Base-by-base conservation (phyloP, 2,797 vertebrate species). In the Eulemur coronatus region DNA sequence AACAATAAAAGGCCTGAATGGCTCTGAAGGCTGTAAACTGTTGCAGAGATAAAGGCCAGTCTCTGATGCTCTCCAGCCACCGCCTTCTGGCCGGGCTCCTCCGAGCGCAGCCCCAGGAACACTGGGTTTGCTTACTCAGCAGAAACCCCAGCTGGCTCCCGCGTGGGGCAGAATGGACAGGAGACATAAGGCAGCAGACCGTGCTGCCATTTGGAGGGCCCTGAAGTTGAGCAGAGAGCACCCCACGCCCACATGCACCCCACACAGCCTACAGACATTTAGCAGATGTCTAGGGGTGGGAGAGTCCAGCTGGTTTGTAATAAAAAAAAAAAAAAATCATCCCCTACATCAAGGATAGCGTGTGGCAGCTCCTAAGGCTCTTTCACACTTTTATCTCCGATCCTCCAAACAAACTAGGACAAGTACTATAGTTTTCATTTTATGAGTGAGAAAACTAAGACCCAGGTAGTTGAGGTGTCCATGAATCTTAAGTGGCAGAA, bases 1-100 rank as follows among this genome's bases (percentile, higher is more conserved):
- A 89, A 89, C 84, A 81, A 79, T 80, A 46, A 92, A 52, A 89
- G 26, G 80, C 80, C 89, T 33, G 55, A 50, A 13, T 4, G 35
- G 28, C 57, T 38, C 30, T 43, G 43, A 70, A 90, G 48, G 24
- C 84, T 85, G 3, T 38, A 26, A 89, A 70, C 61, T 72, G 57
- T 70, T 12, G 6, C 41, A 48, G 52, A 96, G 84, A 89, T 70
- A 80, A 85, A 92, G 50, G 70, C 30, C 13, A 24, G 55, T 61
- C 79, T 84, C 82, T 57, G 4, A 52, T 70, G 12, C 70, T 69
- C 63, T 67, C 63, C n/a, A 35, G 14, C 26, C 35, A 30, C 5
- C 2, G 30, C 89, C 52, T 73, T 67, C 61, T 59, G 26, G 12
- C 2, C 24, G 52, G 24, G 7, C 57, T 38, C 43, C 43, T 46